Base-by-base conservation (phyloP, 1,140 invertebrate genomes). In the Ptiloglossa arizonensis region DNA sequence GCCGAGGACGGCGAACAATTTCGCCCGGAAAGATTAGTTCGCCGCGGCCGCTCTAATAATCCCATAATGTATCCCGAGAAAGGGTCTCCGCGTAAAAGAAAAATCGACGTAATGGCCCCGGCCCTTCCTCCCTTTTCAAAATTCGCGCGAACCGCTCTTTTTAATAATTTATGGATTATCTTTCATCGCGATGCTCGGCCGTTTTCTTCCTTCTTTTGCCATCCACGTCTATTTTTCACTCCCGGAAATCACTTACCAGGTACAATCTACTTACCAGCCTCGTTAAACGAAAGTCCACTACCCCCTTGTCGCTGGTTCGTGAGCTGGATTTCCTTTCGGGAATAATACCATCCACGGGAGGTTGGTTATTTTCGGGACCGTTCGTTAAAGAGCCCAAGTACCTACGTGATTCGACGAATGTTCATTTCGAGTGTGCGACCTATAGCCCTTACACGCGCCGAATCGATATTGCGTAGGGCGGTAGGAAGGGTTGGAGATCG, bases 11-110 rank as follows among this genome's bases (percentile, higher is more conserved):
- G 52, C 57, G 57, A 74, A 81, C 73, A 84, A 85, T 84, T 84
- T 81, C 41, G n/a, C 78, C 62, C 38, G 57, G 64, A 71, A 81
- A 81, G 83, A 85, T 85, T 85, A 84, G 72, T 78, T 57, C 72
- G 35, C 48, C 78, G 67, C 38, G 66, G 46, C 27, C 41, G 67
- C 52, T 77, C 60, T 80, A 80, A 85, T 85, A 85, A 83, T 68
- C 78, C 66, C 66, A 67, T 83, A 83, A 84, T 71, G 70, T 69
- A 71, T 80, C 79, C 56, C 60, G 52, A 32, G 38, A 41, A 68
- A 27, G 54, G n/a, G 11, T 46, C 38, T n/a, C 17, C n/a, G 38
- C 2, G 71, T 35, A 32, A 76, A 64, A 76, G 52, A 67, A 72
- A 85, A 64, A 77, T 35, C 50, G 57, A 27, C 41, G 50, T 64